These are phyloP conservation scores for Spinus olivaceus DNA, from an alignment of 2,797 vertebrate species.

Conservation along the genomic window DNA sequence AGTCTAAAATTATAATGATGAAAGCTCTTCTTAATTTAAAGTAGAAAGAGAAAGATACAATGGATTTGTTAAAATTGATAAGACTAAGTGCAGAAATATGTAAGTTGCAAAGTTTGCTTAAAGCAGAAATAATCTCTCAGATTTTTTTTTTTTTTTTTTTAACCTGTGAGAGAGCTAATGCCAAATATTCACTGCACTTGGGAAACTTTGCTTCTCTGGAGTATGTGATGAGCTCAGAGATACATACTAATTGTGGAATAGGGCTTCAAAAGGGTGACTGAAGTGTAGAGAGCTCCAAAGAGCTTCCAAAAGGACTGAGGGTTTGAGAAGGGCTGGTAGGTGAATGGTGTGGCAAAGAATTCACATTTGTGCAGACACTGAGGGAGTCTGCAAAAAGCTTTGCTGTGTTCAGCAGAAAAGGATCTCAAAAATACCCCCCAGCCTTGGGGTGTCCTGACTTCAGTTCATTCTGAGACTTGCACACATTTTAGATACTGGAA, in stretches of 20 bases:
- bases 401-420: not conserved
- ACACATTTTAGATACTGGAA: not conserved
- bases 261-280: not conserved
- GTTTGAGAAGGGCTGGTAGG: not conserved
- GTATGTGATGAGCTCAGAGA: not conserved
- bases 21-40: conserved; percentile 20
- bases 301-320: not conserved
- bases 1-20: not conserved
- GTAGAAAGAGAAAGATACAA: not conserved
- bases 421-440: not conserved
- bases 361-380: not conserved
- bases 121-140: not conserved
- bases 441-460: not conserved
- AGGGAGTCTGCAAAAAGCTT: not conserved
- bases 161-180: not conserved
- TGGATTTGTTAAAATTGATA: not conserved
- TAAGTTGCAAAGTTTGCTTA: not conserved
- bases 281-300: not conserved
- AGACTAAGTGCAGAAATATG: not conserved
- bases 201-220: not conserved
- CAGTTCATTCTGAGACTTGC: not conserved
- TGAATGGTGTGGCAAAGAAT: not conserved
- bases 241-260: not conserved
- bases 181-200: not conserved
- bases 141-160: not conserved